Percentiles rank a stretch among this genome's conserved stretches.
These are phyloP conservation scores for Drosophila malerkotliana DNA, from an alignment of 1,140 invertebrate genomes.

Conservation along the genomic window DNA sequence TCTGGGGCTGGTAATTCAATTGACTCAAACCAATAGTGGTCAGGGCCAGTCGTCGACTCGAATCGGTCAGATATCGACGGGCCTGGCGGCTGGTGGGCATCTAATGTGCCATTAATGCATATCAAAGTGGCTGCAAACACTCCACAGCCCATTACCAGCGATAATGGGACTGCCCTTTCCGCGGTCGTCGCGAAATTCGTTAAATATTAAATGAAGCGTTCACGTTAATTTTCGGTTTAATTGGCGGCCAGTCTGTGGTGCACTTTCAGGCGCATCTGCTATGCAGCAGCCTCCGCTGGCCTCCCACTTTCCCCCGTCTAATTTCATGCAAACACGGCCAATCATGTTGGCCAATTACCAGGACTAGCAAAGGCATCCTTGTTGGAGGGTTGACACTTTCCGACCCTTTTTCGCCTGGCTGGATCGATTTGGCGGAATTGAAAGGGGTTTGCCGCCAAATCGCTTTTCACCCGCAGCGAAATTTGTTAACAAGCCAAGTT, in stretches of 20 bases:
- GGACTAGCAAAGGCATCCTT: conserved; percentile 41
- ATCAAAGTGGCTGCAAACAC: conserved; percentile 80
- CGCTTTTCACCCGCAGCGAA: conserved; percentile 25
- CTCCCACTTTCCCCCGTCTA: conserved; percentile 42
- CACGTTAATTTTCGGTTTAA: conserved; percentile 84
- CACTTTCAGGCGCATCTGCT: conserved; percentile 56
- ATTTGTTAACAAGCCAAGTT: conserved; percentile 65
- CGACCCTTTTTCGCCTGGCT: conserved; percentile 38
- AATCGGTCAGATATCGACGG: conserved; percentile 56
- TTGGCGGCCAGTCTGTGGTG: conserved; percentile 60
- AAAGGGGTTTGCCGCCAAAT: conserved; percentile 30
- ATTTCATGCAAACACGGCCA: conserved; percentile 79
- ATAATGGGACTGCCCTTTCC: conserved; percentile 21
- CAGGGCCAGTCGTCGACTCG: conserved; percentile 45
- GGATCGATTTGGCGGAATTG: conserved; percentile 29
- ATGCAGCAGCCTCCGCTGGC: background rate
- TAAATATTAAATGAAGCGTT: conserved; percentile 84
- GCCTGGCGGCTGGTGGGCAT: conserved; percentile 29
- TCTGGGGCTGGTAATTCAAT: conserved; percentile 68
- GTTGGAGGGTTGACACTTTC: conserved; percentile 53
- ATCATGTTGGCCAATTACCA: conserved; percentile 79
- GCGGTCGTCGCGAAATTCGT: conserved; percentile 62
- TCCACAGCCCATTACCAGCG: conserved; percentile 73
- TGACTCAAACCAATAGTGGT: conserved; percentile 76
- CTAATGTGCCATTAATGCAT: conserved; percentile 81